Percentiles rank a stretch among this genome's conserved stretches.
phyloP scores from a whole-genome alignment of 2,888 invertebrate genomes.

The Harpagoxenus sublaevis region DNA sequence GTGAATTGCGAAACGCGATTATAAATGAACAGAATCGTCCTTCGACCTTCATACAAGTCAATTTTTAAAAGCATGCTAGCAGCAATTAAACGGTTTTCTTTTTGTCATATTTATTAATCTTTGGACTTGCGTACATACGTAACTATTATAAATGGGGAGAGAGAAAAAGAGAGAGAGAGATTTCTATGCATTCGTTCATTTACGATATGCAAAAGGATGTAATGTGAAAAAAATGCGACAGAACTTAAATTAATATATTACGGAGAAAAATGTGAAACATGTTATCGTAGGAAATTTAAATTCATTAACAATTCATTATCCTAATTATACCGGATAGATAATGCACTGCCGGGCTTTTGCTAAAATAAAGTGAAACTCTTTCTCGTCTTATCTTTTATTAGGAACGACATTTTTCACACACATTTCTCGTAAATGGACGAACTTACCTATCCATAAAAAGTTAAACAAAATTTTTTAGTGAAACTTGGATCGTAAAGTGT shows the following conservation, averaged over 20 bases:
- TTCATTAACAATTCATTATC: conserved; percentile 34
- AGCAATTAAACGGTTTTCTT: neutral
- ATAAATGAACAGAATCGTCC: neutral
- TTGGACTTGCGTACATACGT: neutral
- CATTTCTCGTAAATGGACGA: conserved; percentile 3
- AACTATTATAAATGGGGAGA: neutral
- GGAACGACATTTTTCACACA: conserved; percentile 7
- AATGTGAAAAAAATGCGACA: neutral
- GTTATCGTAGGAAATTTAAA: conserved; percentile 7
- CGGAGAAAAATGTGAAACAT: neutral
- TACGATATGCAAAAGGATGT: neutral
- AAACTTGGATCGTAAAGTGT: conserved; percentile 29
- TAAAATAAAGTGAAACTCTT: conserved; percentile 4
- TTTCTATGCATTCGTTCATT: neutral
- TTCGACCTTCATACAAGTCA: neutral
- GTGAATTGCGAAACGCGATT: neutral
- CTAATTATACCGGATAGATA: conserved; percentile 17
- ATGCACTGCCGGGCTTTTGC: neutral
- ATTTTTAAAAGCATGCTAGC: neutral
- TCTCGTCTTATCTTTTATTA: conserved; percentile 21
- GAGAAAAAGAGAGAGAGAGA: neutral
- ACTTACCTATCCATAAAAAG: conserved; percentile 1
- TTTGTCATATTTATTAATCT: neutral
- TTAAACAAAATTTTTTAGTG: conserved; percentile 16
- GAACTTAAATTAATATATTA: conserved; percentile 32